Evolutionary conservation across 2,113 vertebrate species (phyloP), one percentile per base, ranked within the genome.

Genomic region (Cyanoramphus novaezelandiae): DNA sequence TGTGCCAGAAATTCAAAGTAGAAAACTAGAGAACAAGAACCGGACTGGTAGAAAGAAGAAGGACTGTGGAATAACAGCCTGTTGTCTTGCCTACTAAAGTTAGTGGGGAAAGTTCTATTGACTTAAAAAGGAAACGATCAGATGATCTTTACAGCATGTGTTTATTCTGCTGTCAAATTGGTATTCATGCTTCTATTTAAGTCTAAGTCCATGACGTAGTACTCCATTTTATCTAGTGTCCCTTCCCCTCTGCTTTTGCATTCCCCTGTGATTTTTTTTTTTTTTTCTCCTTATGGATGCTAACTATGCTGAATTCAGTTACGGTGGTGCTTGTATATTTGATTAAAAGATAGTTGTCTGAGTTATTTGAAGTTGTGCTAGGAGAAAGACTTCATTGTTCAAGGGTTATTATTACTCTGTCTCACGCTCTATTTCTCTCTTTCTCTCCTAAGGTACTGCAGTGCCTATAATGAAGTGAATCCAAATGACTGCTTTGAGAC

Each of bases 391-490:
- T 94, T 91, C 64, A 95, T 96, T 77, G 47, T 93, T 92, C 94
- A 96, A 97, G 89, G 85, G 96, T 96, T 97, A 95, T 96, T 97
- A 91, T 97, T 97, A 96, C 88, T 97, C 91, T 95, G 67, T 95
- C 92, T 97, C 92, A 85, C 27, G 95, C 86, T 97, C 92, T 93
- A 85, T 90, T 96, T 92, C 70, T 93, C 77, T 95, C 81, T 96
- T 94, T 65, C 88, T 98, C 57, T 94, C 83, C 77, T 87, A 87
- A 96, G 81, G 82, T 91, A 96, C 90, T 95, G 92, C 92, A 97
- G 87, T 79, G 91, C 77, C 91, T 97, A 96, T 95, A 97, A 98
- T 97, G 94, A 97, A 97, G 95, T 96, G 96, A 98, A 98, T 97
- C 90, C 94, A 97, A 98, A 98, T 97, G 92, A 95, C 95, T 97